A percentile compares a stretch with the other conserved stretches of the same genome.
These are phyloP conservation scores for Tangara arthus DNA, from an alignment of 2,797 vertebrate genomes.

Conservation along the genomic window DNA sequence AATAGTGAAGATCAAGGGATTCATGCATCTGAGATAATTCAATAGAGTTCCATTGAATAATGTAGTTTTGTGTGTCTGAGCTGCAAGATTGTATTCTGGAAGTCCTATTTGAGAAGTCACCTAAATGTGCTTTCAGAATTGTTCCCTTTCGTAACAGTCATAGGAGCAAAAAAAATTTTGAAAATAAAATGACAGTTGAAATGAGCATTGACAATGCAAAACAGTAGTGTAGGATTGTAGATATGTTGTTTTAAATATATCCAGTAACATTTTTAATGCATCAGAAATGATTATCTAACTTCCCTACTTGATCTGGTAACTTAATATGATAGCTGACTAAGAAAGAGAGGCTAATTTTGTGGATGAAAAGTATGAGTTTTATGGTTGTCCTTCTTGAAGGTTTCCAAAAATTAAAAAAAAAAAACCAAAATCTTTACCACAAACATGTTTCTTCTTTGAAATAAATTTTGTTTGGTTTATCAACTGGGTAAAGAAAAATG, in stretches of 20 bases:
- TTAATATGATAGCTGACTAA: background rate
- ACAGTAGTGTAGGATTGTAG: background rate
- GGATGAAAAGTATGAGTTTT: background rate
- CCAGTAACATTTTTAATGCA: background rate
- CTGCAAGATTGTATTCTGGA: background rate
- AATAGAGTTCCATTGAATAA: background rate
- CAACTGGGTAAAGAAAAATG: background rate
- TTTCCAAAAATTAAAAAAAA: background rate
- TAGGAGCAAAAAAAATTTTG: background rate
- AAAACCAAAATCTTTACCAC: background rate
- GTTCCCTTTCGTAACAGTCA: background rate
- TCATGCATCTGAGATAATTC: background rate
- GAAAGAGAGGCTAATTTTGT: background rate
- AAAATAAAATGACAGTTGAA: slow-evolving; percentile 21
- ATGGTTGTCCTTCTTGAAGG: background rate
- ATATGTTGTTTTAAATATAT: slow-evolving; percentile 21
- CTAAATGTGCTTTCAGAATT: background rate
- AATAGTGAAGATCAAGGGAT: too few relatives aligned
- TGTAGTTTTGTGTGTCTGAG: background rate
- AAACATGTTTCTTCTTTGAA: background rate
- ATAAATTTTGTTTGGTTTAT: background rate
- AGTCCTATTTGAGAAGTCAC: background rate
- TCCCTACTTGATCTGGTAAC: background rate
- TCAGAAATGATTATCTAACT: slow-evolving; percentile 19
- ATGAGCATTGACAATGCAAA: background rate